Evolutionary conservation across 1,140 invertebrate genomes (phyloP).

Genomic region (Pogonognathellus flavescens): DNA sequence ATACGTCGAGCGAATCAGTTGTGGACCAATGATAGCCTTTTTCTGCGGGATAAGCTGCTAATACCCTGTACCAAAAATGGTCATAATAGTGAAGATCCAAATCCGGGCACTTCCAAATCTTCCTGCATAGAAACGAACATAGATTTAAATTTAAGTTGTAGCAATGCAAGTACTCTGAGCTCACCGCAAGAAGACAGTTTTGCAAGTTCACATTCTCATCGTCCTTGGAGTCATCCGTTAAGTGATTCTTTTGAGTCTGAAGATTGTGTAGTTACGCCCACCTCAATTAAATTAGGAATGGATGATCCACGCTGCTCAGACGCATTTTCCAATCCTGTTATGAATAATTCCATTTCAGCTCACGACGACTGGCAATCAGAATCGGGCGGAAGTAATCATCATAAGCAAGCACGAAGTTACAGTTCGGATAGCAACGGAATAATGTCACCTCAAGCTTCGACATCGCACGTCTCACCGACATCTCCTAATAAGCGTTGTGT

Average conservation of each 20-base stretch:
- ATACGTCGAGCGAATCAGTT: constrained; percentile 88
- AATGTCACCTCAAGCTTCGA: constrained; percentile 49
- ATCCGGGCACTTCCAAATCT: constrained; percentile 43
- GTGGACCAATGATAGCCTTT: constrained; percentile 90
- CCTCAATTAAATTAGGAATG: constrained; percentile 50
- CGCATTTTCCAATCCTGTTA: neutral
- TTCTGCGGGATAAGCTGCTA: constrained; percentile 83
- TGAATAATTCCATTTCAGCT: constrained; percentile 5
- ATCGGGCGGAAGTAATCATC: neutral
- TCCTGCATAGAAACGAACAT: constrained; percentile 69
- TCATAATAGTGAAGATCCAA: constrained; percentile 39
- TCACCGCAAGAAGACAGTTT: constrained; percentile 54
- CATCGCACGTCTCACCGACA: constrained; percentile 15
- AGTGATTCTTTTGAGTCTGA: constrained; percentile 64
- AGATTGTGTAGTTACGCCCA: constrained; percentile 57
- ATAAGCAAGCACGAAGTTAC: constrained; percentile 4
- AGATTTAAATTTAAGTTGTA: constrained; percentile 73
- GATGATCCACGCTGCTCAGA: constrained; percentile 41
- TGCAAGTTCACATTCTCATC: constrained; percentile 33
- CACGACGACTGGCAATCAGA: constrained; percentile 1
- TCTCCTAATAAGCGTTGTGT: constrained; percentile 29
- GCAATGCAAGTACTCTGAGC: constrained; percentile 32
- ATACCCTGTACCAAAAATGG: constrained; percentile 74
- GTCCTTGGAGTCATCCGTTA: constrained; percentile 61
- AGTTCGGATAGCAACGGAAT: constrained; percentile 44